Conservation (phyloP, 2,113 vertebrate species). For the Tylochromis polylepis region DNA sequence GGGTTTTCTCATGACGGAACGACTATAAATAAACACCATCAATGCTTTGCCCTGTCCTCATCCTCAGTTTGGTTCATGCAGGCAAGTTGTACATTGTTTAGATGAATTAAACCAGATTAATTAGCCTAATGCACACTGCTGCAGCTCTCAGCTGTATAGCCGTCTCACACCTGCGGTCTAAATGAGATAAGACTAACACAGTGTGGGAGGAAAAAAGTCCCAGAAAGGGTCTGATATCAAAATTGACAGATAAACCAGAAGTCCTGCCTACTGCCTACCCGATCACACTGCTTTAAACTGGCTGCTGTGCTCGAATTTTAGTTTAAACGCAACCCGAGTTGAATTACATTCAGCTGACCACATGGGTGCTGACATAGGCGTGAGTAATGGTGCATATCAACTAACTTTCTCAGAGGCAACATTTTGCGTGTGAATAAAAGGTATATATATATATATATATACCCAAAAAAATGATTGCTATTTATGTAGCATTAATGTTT, state of each 20-base stretch:
- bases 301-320: background rate
- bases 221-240: background rate
- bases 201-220: background rate
- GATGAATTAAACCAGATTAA: too few relatives aligned
- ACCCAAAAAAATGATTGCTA: background rate
- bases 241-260: background rate
- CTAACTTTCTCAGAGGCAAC: background rate
- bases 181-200: background rate
- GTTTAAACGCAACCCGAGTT: background rate
- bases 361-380: background rate
- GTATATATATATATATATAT: too few relatives aligned
- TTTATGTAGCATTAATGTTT: background rate
- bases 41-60: conserved; percentile 17
- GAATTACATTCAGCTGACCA: background rate
- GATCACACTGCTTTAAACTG: background rate
- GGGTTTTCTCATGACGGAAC: conserved; percentile 62
- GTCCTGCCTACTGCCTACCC: too few relatives aligned
- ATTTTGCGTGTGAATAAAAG: background rate
- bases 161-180: background rate
- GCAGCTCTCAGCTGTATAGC: background rate
- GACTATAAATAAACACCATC: conserved; percentile 64
- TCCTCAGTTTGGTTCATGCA: conserved; percentile 11
- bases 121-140: conserved; percentile 42
- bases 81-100: conserved; percentile 30
- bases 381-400: too few relatives aligned